A percentile compares a stretch with the other conserved stretches of the same genome.
These are phyloP conservation scores for Philhelius pedissequus DNA, from an alignment of 2,888 invertebrate species.

Conservation along the genomic window DNA sequence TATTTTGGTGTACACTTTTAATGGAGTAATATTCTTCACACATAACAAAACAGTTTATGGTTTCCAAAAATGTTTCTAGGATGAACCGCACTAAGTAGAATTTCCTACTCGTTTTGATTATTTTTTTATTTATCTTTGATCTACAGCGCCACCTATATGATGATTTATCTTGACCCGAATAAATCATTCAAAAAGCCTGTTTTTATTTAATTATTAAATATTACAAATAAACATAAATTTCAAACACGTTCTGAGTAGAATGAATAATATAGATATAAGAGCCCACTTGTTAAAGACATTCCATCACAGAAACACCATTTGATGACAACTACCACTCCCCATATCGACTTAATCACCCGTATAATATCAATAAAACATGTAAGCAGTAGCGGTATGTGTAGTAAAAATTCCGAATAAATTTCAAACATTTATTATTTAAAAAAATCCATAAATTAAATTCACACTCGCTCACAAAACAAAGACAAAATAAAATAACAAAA, in stretches of 20 bases:
- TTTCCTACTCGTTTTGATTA: neutral
- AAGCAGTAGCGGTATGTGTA: neutral
- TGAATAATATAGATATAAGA: neutral
- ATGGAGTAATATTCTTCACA: neutral
- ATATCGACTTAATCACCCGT: neutral
- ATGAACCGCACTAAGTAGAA: no score
- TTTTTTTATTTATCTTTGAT: neutral
- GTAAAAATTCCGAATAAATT: neutral
- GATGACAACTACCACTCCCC: slow-evolving; percentile 1
- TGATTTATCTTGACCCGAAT: neutral
- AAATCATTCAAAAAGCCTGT: neutral
- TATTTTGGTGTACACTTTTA: neutral
- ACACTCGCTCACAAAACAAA: neutral
- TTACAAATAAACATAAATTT: neutral
- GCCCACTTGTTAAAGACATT: neutral
- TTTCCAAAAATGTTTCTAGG: neutral
- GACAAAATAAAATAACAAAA: no score
- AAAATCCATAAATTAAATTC: neutral
- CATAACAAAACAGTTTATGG: neutral
- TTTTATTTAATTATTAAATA: neutral
- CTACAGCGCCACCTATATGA: neutral
- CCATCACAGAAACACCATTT: neutral
- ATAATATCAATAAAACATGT: neutral
- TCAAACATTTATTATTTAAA: neutral
- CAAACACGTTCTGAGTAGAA: neutral